A percentile compares a stretch with the other conserved stretches of the same genome.
Evolutionary conservation across 2,888 invertebrate genomes (phyloP).

Genomic region (Lamproptera curius): DNA sequence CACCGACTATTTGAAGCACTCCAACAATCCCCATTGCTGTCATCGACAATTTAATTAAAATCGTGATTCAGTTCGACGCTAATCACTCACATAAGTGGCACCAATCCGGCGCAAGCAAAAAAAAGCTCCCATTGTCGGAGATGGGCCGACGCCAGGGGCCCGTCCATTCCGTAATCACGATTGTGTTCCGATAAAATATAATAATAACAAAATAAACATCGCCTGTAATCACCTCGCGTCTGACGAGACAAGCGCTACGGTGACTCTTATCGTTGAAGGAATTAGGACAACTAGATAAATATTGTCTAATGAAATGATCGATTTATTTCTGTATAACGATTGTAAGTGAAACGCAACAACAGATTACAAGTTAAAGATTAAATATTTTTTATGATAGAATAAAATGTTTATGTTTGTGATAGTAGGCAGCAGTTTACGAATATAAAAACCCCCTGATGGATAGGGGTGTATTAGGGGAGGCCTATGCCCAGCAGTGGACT

Average conservation of each 20-base stretch:
- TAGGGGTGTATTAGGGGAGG: too few relatives aligned
- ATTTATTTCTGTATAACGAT: neutral
- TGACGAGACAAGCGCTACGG: constrained; percentile 40
- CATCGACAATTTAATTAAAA: constrained; percentile 37
- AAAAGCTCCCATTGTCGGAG: constrained; percentile 38
- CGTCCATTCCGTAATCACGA: constrained; percentile 66
- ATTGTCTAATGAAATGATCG: neutral
- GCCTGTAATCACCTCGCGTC: constrained; percentile 69
- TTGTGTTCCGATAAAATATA: constrained; percentile 74
- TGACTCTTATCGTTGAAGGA: constrained; percentile 23
- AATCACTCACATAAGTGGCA: constrained; percentile 41
- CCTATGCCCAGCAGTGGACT: too few relatives aligned
- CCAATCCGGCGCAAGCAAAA: constrained; percentile 31
- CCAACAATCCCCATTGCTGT: too few relatives aligned
- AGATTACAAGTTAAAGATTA: too few relatives aligned
- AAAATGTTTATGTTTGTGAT: too few relatives aligned
- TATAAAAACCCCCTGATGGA: too few relatives aligned
- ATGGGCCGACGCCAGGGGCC: constrained; percentile 44
- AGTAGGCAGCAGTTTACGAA: too few relatives aligned
- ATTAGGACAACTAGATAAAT: neutral
- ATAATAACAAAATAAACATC: constrained; percentile 74
- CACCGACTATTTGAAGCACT: too few relatives aligned
- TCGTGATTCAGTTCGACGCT: constrained; percentile 33
- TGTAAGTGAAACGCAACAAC: too few relatives aligned
- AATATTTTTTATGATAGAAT: too few relatives aligned